Evolutionary conservation across 2,888 invertebrate genomes (phyloP).

Genomic region (Scrobipalpa costella): DNA sequence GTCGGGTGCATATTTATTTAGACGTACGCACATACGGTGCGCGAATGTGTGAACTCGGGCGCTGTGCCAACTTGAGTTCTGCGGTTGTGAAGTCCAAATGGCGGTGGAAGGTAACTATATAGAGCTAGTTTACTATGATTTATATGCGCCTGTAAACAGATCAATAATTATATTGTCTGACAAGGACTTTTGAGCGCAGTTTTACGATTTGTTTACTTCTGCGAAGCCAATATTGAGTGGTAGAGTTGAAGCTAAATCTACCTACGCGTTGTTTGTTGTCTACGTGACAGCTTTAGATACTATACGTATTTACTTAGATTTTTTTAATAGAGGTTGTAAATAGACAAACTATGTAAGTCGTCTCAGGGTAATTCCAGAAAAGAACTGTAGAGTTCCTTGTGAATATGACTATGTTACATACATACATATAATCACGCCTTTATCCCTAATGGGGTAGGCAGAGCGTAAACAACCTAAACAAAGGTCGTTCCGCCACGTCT

Average conservation of each 20-base stretch:
- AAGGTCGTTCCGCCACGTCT: too few species aligned
- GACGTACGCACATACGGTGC: slow-evolving; percentile 7
- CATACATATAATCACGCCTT: too few species aligned
- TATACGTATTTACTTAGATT: background rate
- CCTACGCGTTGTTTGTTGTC: background rate
- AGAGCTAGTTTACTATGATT: slow-evolving; percentile 36
- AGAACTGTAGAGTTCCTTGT: too few species aligned
- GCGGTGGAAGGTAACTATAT: slow-evolving; percentile 52
- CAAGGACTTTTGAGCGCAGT: slow-evolving; percentile 4
- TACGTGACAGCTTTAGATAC: background rate
- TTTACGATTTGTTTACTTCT: slow-evolving; percentile 20
- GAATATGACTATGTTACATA: too few species aligned
- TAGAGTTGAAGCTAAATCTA: background rate
- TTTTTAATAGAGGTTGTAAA: background rate
- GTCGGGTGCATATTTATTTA: slow-evolving; percentile 3
- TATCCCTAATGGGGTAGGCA: too few species aligned
- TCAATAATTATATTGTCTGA: slow-evolving; percentile 11
- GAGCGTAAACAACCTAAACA: too few species aligned
- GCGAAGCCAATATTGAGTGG: slow-evolving; percentile 9
- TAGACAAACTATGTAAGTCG: too few species aligned
- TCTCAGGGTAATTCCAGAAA: too few species aligned
- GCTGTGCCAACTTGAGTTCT: slow-evolving; percentile 47
- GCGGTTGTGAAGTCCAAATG: slow-evolving; percentile 54
- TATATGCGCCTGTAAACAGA: slow-evolving; percentile 3
- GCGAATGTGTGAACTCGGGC: slow-evolving; percentile 39